Percentiles rank a stretch among this genome's conserved stretches.
These are phyloP conservation scores for Varroa destructor DNA, from an alignment of 1,140 invertebrate species.

Conservation along the genomic window DNA sequence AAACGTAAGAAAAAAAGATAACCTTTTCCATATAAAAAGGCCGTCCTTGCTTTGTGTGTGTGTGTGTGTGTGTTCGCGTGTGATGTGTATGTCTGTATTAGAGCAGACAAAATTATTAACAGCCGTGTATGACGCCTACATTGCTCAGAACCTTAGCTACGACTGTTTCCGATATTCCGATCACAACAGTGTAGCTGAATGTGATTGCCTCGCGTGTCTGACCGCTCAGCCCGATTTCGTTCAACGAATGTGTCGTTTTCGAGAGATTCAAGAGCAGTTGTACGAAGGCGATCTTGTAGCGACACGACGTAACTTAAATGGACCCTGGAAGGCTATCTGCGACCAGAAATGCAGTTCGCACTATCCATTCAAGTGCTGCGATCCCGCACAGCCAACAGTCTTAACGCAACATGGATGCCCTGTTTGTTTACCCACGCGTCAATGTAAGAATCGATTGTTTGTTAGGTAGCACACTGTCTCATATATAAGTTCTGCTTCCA, in stretches of 20 bases:
- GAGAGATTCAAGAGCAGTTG: neutral
- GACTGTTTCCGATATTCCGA: conserved; percentile 5
- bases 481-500: too few relatives aligned
- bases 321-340: neutral
- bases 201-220: neutral
- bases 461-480: neutral
- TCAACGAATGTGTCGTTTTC: neutral
- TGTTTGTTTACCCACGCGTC: neutral
- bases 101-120: neutral
- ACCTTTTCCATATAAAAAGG: neutral
- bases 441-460: neutral
- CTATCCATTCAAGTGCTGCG: neutral
- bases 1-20: too few relatives aligned
- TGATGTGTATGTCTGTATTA: neutral
- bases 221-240: neutral
- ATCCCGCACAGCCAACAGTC: neutral
- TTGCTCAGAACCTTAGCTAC: neutral
- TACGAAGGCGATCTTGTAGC: neutral
- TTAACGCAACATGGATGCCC: neutral
- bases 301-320: neutral
- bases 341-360: neutral
- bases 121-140: neutral
- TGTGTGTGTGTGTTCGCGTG: too few relatives aligned
- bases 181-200: conserved; percentile 9
- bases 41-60: neutral